A percentile compares a stretch with the other conserved stretches of the same genome.
Conservation (phyloP, 2,113 vertebrate species). For the Echinops telfairi region DNA sequence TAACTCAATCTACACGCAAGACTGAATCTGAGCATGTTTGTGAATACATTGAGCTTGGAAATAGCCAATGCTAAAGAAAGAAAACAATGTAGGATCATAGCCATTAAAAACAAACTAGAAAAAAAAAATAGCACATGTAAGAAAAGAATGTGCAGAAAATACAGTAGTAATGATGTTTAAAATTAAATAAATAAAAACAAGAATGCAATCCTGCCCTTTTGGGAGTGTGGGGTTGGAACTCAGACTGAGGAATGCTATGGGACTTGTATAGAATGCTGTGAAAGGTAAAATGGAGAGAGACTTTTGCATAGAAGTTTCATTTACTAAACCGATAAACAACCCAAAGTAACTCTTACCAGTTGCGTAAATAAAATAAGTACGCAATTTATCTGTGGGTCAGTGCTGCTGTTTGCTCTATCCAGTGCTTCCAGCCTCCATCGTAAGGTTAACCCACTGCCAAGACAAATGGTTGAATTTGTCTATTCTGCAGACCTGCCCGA, state of each 20-base stretch:
- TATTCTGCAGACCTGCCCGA: constrained; percentile 77
- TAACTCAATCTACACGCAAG: not conserved
- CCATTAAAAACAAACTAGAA: not conserved
- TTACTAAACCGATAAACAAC: constrained; percentile 6
- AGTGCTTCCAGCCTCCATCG: constrained; percentile 49
- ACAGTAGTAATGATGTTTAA: too few relatives aligned
- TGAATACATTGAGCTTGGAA: not conserved
- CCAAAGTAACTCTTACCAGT: not conserved
- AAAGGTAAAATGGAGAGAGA: constrained; percentile 23
- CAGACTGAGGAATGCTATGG: not conserved
- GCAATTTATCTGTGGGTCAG: not conserved
- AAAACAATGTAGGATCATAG: not conserved
- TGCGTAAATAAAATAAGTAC: not conserved
- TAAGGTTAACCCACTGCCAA: not conserved
- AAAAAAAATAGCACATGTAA: too few relatives aligned
- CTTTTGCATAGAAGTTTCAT: not conserved
- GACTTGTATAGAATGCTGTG: not conserved
- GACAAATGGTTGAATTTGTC: constrained; percentile 18
- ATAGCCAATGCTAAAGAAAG: not conserved
- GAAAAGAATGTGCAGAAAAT: too few relatives aligned
- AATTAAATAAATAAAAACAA: constrained; percentile 14
- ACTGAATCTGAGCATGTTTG: not conserved
- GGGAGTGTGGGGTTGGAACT: not conserved
- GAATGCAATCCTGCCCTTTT: not conserved
- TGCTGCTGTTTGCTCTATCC: not conserved